Base-by-base conservation (phyloP, 2,888 invertebrate genomes). In the Lithophane ornitopus region DNA sequence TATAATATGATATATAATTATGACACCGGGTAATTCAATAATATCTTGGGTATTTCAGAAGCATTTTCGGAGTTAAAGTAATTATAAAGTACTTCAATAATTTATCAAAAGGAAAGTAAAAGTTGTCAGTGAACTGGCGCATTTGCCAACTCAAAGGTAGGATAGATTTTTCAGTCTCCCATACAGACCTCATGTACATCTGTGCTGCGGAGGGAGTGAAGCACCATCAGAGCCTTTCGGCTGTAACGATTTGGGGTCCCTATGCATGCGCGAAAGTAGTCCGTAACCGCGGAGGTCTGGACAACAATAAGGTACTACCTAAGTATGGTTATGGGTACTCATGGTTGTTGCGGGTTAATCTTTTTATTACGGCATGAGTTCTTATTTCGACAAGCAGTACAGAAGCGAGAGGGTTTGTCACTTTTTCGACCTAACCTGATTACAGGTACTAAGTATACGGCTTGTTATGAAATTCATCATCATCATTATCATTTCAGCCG, bases 1-100 rank as follows among this genome's bases (percentile, higher is more conserved):
- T 2, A 26, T 41, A 41, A 44, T 49, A 49, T 52, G 59, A 61
- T 76, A 44, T 22, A 28, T 49, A 59, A 59, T 78, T 66, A 59
- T 56, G 59, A 56, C 46, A 79, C 14, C 11, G 44, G 52, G 39
- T 59, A 54, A 54, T 46, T 68, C 0, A 59, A 59, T 46, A 54
- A 65, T 7, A 28, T 78, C 8, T 65, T 26, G 9, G 39, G 52
- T 58, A 68, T 83, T 68, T 46, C 16, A 28, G 22, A 54, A 28
- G 22, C 3, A 28, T 54, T 22, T 34, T 46, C 41, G 63, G 52
- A 14, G 56, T n/a, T 2, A 49, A 6, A 19, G 11, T 22, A 26
- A 39, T 46, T 16, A 26, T 34, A 34, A 34, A 34, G 6, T 34
- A 26, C 4, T 12, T 28, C 26, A 22, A 70, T 14, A 44, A 14